These are phyloP conservation scores for Chelon labrosus DNA, from an alignment of 2,797 vertebrate genomes.

Conservation along the genomic window DNA sequence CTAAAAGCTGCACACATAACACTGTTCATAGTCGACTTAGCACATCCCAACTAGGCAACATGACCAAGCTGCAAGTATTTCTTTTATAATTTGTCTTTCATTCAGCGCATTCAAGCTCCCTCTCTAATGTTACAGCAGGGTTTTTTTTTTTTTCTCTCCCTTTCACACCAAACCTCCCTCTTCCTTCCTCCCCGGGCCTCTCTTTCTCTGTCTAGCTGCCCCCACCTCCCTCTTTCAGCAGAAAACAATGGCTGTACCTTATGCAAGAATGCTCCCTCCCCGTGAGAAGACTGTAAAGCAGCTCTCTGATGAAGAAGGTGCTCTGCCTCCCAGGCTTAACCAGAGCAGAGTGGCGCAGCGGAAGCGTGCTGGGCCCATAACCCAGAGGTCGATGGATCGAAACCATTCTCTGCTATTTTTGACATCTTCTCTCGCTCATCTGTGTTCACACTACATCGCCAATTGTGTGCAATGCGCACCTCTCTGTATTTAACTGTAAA, in stretches of 20 bases:
- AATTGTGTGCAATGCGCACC: too few species aligned
- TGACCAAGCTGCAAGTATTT: neutral
- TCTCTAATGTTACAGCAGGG: neutral
- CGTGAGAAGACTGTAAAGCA: constrained; percentile 50
- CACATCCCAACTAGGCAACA: too few species aligned
- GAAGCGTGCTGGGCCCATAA: constrained; percentile 70
- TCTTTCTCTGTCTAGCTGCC: neutral
- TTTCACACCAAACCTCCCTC: neutral
- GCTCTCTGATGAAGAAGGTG: neutral
- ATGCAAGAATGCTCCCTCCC: constrained; percentile 17
- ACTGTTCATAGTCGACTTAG: too few species aligned
- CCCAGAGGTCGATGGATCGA: constrained; percentile 82
- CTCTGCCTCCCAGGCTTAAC: accelerated
- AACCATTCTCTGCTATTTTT: constrained; percentile 78
- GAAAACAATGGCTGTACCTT: constrained; percentile 52
- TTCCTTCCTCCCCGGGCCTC: constrained; percentile 4
- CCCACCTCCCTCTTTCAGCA: constrained; percentile 3
- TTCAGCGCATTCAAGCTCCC: neutral
- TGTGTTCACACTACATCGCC: too few species aligned
- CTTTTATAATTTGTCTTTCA: neutral
- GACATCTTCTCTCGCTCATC: neutral
- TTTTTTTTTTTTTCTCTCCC: neutral
- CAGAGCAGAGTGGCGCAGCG: constrained; percentile 67
- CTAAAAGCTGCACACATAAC: neutral
- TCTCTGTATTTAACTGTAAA: too few species aligned